Percentiles rank a stretch among this genome's conserved stretches.
phyloP scores from a whole-genome alignment of 1,140 invertebrate species.

The Eurosta solidaginis region DNA sequence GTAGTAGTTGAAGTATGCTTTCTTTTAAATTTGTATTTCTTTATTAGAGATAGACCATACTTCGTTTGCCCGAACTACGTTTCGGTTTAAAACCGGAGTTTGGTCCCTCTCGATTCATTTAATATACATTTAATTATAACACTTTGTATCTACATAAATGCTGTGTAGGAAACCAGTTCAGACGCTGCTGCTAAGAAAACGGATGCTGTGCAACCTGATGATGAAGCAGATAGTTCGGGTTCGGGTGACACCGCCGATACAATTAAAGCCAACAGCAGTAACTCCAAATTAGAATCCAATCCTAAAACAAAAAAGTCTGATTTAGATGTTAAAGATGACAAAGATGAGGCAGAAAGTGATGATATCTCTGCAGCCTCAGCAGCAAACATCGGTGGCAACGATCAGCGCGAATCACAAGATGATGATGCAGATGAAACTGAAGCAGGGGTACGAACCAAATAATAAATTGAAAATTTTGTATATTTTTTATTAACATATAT shows the following conservation, averaged over 20 bases:
- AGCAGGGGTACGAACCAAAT: not conserved
- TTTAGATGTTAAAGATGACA: conserved; percentile 37
- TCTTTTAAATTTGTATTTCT: not conserved
- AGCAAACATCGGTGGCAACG: not conserved
- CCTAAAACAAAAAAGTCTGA: conserved; percentile 39
- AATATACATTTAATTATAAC: not conserved
- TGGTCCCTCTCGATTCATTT: not conserved
- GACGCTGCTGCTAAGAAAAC: conserved; percentile 67
- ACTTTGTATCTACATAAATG: not conserved
- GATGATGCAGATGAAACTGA: conserved; percentile 24
- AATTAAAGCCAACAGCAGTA: conserved; percentile 47
- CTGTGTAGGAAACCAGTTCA: conserved; percentile 35
- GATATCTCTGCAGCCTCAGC: not conserved
- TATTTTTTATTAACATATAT: not conserved
- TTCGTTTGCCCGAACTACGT: no score
- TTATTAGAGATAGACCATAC: no score
- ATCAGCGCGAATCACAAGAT: not conserved
- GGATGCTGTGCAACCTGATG: conserved; percentile 62
- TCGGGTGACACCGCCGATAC: conserved; percentile 61
- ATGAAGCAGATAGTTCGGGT: conserved; percentile 58
- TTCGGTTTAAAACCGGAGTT: no score
- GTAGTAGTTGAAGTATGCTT: not conserved
- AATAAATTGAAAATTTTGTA: not conserved
- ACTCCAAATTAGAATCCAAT: conserved; percentile 44
- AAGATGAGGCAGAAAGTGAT: conserved; percentile 1